phyloP scores from a whole-genome alignment of 1,140 invertebrate genomes.

The Goniozus legneri region DNA sequence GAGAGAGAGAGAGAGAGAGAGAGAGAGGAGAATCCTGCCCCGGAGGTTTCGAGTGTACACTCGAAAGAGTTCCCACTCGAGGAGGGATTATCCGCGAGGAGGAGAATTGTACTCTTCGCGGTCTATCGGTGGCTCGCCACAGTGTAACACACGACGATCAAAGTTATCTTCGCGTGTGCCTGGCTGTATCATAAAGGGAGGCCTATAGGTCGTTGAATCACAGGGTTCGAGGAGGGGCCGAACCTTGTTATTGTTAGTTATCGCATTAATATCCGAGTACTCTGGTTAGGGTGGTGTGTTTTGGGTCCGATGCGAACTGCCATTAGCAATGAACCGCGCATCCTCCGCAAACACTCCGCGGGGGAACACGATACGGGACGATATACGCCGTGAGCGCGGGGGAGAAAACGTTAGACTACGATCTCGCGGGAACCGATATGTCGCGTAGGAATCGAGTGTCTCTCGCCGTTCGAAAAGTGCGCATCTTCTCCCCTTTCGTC shows the following conservation, averaged over 20 bases:
- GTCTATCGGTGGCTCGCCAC: constrained; percentile 25
- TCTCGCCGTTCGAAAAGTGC: background rate
- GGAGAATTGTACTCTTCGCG: too few relatives aligned
- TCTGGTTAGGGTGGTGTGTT: constrained; percentile 12
- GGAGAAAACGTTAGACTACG: too few relatives aligned
- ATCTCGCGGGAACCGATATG: constrained; percentile 4
- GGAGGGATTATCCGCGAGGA: constrained; percentile 28
- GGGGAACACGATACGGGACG: constrained; percentile 26
- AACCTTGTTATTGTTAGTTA: constrained; percentile 32
- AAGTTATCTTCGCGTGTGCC: constrained; percentile 21
- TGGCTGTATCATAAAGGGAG: constrained; percentile 18
- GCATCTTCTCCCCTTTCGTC: background rate
- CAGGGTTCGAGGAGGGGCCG: constrained; percentile 2
- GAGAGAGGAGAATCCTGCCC: constrained; percentile 10
- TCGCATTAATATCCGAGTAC: constrained; percentile 24
- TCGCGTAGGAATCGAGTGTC: constrained; percentile 5
- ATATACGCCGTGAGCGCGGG: too few relatives aligned
- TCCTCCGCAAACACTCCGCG: constrained; percentile 23
- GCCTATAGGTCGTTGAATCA: constrained; percentile 18
- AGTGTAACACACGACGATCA: constrained; percentile 26
- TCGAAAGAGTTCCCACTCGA: constrained; percentile 21
- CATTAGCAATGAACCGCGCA: constrained; percentile 21
- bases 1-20: background rate
- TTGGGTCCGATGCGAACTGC: constrained; percentile 13
- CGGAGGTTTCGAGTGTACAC: constrained; percentile 17